Evolutionary conservation across 35 echinoderm and acorn worm species (phyloP).

Genomic region (Amphiura filiformis): DNA sequence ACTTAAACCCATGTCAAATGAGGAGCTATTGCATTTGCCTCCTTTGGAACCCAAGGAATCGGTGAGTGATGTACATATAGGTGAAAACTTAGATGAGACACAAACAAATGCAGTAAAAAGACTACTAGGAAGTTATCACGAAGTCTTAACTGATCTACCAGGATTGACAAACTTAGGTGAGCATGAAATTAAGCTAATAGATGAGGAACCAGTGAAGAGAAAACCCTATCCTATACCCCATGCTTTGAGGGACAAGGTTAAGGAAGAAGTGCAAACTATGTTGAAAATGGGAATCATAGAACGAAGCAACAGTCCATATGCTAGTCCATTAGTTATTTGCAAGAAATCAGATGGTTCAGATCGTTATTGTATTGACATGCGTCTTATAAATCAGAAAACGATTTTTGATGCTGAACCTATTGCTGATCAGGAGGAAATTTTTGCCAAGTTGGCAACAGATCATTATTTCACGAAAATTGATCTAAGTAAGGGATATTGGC

Average conservation of each 20-base stretch:
- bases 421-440: neutral
- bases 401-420: neutral
- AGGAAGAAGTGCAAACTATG: no score
- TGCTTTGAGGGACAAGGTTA: no score
- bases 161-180: neutral
- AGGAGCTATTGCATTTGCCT: no score
- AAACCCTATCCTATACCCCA: no score
- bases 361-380: neutral
- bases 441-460: neutral
- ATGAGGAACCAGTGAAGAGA: neutral
- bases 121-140: no score
- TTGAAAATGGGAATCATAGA: no score
- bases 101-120: no score
- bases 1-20: no score
- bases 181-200: neutral
- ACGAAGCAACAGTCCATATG: neutral
- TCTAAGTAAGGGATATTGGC: neutral
- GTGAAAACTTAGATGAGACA: no score
- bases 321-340: neutral
- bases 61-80: no score
- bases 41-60: no score
- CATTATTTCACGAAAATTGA: neutral
- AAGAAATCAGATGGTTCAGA: neutral
- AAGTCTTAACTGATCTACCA: neutral
- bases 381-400: neutral